Evolutionary conservation across 2,888 invertebrate genomes (phyloP).

Genomic region (Synergus japonicus): DNA sequence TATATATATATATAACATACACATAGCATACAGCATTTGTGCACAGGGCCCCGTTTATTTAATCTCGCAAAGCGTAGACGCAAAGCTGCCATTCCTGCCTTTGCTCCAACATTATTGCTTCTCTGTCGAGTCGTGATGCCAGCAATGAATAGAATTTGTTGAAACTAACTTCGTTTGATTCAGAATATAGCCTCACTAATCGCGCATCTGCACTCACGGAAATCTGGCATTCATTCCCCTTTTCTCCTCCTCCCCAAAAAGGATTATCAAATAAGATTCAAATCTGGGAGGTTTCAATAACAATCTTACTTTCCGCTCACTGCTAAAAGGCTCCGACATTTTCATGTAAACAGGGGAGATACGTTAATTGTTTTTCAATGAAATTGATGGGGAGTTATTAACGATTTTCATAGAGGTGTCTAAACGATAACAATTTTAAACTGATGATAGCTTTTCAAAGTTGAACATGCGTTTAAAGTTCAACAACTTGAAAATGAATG

Average conservation of each 20-base stretch:
- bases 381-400: background rate
- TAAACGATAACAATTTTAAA: background rate
- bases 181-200: background rate
- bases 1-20: background rate
- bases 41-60: slow-evolving; percentile 41
- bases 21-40: background rate
- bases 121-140: slow-evolving; percentile 3
- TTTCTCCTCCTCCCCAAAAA: background rate
- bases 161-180: slow-evolving; percentile 12
- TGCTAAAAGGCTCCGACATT: background rate
- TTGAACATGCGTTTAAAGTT: background rate
- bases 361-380: background rate
- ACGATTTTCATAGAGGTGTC: background rate
- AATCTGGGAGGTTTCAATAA: background rate
- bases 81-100: slow-evolving; percentile 47
- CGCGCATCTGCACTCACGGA: slow-evolving; percentile 1
- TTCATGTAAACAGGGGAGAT: slow-evolving; percentile 3
- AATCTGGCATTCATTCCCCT: slow-evolving; percentile 1
- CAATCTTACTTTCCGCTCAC: background rate
- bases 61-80: slow-evolving; percentile 47
- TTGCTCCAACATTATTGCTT: slow-evolving; percentile 35
- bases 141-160: slow-evolving; percentile 8
- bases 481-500: background rate
- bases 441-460: background rate
- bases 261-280: background rate